A percentile compares a stretch with the other conserved stretches of the same genome.
Evolutionary conservation across 2,888 invertebrate species (phyloP).

Genomic region (Dyspetes luteomarginatus): DNA sequence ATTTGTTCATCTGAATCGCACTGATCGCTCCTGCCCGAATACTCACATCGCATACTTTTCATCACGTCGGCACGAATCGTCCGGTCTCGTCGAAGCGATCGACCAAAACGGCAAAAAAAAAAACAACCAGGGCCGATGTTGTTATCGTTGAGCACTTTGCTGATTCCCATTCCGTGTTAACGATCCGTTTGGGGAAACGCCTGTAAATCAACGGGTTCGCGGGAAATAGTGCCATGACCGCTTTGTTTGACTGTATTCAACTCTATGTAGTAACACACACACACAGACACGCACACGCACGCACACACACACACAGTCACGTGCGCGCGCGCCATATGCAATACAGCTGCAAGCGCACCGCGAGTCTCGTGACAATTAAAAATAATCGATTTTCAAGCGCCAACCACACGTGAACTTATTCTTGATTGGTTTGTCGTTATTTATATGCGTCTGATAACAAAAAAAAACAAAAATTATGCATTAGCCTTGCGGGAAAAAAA

Average conservation of each 20-base stretch:
- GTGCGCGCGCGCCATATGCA: neutral
- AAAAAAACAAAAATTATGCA: conserved; percentile 10
- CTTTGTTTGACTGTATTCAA: conserved; percentile 1
- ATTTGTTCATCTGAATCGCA: conserved; percentile 12
- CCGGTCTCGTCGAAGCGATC: conserved; percentile 53
- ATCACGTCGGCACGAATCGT: conserved; percentile 51
- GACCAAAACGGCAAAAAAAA: conserved; percentile 42
- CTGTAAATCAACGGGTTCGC: conserved; percentile 63
- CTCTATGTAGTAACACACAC: neutral
- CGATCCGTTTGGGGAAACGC: conserved; percentile 62
- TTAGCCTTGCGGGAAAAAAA: conserved; percentile 23
- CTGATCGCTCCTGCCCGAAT: conserved; percentile 29
- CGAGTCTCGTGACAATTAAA: conserved; percentile 48
- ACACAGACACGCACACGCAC: neutral
- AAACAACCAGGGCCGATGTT: conserved; percentile 52
- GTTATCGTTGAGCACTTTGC: conserved; percentile 66
- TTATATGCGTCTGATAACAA: conserved; percentile 3
- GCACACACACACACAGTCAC: conserved; percentile 1
- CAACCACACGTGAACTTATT: conserved; percentile 45
- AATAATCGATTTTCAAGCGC: conserved; percentile 58
- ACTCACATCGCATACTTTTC: conserved; percentile 54
- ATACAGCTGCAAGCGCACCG: conserved; percentile 36
- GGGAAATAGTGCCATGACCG: conserved; percentile 35
- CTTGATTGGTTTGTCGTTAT: conserved; percentile 53
- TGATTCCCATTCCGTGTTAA: conserved; percentile 65